A percentile compares a stretch with the other conserved stretches of the same genome.
phyloP scores from a whole-genome alignment of 1,140 invertebrate species.

The Periplaneta americana region DNA sequence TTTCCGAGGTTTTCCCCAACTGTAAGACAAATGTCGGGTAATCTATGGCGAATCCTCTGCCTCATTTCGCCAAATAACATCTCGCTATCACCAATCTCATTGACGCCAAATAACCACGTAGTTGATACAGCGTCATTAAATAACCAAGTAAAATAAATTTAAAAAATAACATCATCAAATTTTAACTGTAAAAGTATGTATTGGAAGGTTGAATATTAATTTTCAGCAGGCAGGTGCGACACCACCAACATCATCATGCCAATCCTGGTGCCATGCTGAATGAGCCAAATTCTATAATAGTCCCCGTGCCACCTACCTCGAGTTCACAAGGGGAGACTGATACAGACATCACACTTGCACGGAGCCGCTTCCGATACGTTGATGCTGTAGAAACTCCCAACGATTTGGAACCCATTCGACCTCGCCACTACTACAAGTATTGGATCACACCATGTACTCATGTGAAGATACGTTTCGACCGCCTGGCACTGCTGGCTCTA shows the following conservation, averaged over 20 bases:
- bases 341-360: conserved; percentile 26
- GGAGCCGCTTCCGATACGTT: conserved; percentile 27
- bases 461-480: conserved; percentile 74
- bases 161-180: not conserved
- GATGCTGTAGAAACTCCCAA: conserved; percentile 26
- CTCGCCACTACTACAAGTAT: conserved; percentile 83
- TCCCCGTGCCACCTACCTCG: conserved; percentile 12
- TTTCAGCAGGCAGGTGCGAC: not conserved
- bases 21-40: too few species aligned
- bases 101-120: too few species aligned
- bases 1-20: too few species aligned
- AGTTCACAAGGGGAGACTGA: conserved; percentile 32
- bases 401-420: conserved; percentile 30
- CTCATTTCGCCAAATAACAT: too few species aligned
- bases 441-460: conserved; percentile 59
- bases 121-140: too few species aligned
- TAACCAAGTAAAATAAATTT: not conserved
- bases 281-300: not conserved
- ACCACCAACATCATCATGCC: not conserved
- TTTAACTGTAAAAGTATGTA: not conserved
- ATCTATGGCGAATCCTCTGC: too few species aligned
- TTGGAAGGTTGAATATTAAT: not conserved
- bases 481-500: conserved; percentile 84
- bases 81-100: too few species aligned
- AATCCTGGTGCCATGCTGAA: conserved; percentile 5